Evolutionary conservation across 2,113 vertebrate species (phyloP).

Genomic region (Plecturocebus donacophilus): DNA sequence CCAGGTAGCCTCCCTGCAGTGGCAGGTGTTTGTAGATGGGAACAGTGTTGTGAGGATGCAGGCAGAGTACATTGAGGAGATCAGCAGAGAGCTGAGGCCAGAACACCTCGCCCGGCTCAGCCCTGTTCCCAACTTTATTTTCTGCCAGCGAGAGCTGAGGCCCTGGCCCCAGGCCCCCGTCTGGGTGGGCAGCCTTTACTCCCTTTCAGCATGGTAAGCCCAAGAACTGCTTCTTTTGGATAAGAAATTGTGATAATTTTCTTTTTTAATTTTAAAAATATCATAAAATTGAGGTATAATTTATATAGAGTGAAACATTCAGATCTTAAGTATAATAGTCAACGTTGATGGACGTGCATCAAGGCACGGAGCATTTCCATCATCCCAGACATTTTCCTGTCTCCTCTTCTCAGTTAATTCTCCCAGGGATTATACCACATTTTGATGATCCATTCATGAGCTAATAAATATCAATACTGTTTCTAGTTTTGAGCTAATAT

Average conservation of each 20-base stretch:
- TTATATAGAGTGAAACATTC: neutral
- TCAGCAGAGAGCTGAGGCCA: conserved; percentile 82
- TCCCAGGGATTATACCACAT: neutral
- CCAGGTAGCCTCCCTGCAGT: conserved; percentile 86
- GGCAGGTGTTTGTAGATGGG: conserved; percentile 87
- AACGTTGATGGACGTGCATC: rapidly evolving
- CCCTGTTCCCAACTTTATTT: conserved; percentile 82
- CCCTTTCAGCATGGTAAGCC: neutral
- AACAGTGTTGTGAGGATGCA: conserved; percentile 77
- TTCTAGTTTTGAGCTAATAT: neutral
- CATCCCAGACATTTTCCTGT: neutral
- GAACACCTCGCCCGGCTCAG: conserved; percentile 82
- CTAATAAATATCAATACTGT: neutral
- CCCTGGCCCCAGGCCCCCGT: rapidly evolving
- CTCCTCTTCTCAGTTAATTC: neutral
- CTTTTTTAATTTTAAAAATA: neutral
- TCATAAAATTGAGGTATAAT: neutral
- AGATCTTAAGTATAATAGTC: neutral
- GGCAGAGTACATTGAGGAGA: conserved; percentile 85
- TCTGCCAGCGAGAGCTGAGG: conserved; percentile 77
- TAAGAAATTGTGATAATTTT: neutral
- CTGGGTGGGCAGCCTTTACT: neutral
- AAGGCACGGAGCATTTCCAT: neutral
- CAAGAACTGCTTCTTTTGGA: neutral
- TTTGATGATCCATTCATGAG: neutral